A percentile compares a stretch with the other conserved stretches of the same genome.
Evolutionary conservation across 2,888 invertebrate species (phyloP).

Genomic region (Dynastes hyllus): DNA sequence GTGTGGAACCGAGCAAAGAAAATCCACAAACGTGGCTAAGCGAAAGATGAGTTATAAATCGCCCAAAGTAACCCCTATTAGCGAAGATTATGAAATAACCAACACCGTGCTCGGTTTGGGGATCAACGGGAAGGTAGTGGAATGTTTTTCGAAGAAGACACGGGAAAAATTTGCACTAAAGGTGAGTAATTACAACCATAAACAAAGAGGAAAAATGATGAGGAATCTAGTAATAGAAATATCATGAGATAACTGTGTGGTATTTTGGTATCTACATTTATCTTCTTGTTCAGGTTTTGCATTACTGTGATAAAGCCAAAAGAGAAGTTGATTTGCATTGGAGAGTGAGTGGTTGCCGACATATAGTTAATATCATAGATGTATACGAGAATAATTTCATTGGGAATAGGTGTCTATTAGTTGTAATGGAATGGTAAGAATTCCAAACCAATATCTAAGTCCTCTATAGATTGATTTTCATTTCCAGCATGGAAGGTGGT

Average conservation of each 20-base stretch:
- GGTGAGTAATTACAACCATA: conserved; percentile 72
- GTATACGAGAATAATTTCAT: conserved; percentile 98
- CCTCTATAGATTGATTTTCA: not conserved
- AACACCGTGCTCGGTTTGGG: conserved; percentile 96
- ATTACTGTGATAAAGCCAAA: conserved; percentile 93
- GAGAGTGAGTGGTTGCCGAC: conserved; percentile 91
- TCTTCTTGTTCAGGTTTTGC: conserved; percentile 79
- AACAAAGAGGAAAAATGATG: conserved; percentile 1
- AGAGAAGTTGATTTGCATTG: conserved; percentile 97
- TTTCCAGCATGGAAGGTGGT: conserved; percentile 93
- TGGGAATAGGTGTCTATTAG: conserved; percentile 91
- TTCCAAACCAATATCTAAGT: conserved; percentile 1
- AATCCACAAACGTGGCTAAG: conserved; percentile 16
- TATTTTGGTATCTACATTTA: conserved; percentile 47
- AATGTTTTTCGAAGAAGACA: conserved; percentile 87
- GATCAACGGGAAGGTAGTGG: conserved; percentile 98
- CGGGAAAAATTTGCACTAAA: conserved; percentile 92
- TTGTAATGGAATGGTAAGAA: conserved; percentile 98
- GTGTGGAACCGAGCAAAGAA: not conserved
- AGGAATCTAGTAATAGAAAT: not conserved
- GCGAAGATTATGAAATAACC: conserved; percentile 93
- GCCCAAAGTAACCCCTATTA: conserved; percentile 87
- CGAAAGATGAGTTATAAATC: conserved; percentile 61
- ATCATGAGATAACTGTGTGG: conserved; percentile 5
- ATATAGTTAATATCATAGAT: conserved; percentile 94